Conservation (phyloP, 2,797 vertebrate genomes). For the Tinamus major region DNA sequence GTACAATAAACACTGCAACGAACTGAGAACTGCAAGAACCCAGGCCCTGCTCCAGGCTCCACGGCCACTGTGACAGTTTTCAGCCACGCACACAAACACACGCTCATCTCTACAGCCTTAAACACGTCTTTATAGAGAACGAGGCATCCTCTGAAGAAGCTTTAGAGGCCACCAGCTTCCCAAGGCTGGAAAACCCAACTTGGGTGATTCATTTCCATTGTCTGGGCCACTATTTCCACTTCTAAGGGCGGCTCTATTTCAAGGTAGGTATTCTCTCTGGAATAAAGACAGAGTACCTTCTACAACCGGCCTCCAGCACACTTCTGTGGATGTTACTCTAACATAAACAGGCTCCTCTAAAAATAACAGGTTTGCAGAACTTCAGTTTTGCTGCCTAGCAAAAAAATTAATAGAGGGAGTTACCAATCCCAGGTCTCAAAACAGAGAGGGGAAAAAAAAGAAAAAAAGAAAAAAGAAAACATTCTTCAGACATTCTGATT, state of each 20-base stretch:
- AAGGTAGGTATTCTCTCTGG: neutral
- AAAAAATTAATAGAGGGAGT: neutral
- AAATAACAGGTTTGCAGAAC: neutral
- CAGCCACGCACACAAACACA: no score
- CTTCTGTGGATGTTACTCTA: neutral
- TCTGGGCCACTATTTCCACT: neutral
- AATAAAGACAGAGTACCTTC: neutral
- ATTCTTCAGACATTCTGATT: neutral
- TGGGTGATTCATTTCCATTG: neutral
- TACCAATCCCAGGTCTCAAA: neutral
- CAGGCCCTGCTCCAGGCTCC: neutral
- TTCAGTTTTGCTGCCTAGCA: neutral
- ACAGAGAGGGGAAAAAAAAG: neutral
- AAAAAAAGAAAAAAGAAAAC: neutral
- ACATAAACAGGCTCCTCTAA: neutral
- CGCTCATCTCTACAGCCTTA: neutral
- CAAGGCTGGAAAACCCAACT: accelerated
- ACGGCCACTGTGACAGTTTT: neutral
- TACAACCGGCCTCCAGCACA: accelerated
- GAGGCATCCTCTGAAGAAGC: neutral
- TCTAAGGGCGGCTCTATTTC: accelerated
- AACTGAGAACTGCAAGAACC: neutral
- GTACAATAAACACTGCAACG: neutral
- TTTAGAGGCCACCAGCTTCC: neutral
- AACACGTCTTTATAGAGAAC: neutral